A percentile compares a stretch with the other conserved stretches of the same genome.
Evolutionary conservation across 2,797 vertebrate genomes (phyloP).

Genomic region (Rhabdophis nuchalis): DNA sequence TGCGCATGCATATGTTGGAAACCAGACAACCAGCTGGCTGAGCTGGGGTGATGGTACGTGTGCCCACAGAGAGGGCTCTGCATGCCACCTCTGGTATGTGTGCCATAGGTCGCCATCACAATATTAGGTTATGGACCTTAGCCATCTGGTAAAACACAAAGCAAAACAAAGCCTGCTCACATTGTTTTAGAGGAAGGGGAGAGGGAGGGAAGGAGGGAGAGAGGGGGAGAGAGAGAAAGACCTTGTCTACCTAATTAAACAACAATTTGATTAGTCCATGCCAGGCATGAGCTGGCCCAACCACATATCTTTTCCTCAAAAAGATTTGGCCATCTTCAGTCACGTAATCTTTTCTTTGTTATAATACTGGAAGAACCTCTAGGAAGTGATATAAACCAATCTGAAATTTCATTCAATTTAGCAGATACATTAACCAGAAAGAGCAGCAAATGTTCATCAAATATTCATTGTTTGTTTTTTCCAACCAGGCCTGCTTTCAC

Average conservation of each 20-base stretch:
- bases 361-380: background rate
- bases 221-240: background rate
- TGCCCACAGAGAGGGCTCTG: too few species aligned
- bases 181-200: background rate
- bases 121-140: background rate
- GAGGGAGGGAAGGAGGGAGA: accelerated
- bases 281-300: background rate
- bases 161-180: background rate
- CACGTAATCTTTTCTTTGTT: background rate
- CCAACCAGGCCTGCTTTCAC: background rate
- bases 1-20: too few species aligned
- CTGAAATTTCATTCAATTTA: background rate
- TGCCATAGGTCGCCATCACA: too few species aligned
- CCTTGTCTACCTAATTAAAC: background rate
- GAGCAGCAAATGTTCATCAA: slow-evolving; percentile 1
- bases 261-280: background rate
- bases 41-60: too few species aligned
- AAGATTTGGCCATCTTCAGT: background rate
- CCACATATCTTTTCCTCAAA: background rate
- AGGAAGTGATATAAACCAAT: background rate
- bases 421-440: background rate
- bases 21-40: too few species aligned
- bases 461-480: background rate
- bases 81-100: too few species aligned
- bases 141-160: background rate